These are phyloP conservation scores for Microchrysa polita DNA, from an alignment of 2,888 invertebrate species.

Conservation along the genomic window DNA sequence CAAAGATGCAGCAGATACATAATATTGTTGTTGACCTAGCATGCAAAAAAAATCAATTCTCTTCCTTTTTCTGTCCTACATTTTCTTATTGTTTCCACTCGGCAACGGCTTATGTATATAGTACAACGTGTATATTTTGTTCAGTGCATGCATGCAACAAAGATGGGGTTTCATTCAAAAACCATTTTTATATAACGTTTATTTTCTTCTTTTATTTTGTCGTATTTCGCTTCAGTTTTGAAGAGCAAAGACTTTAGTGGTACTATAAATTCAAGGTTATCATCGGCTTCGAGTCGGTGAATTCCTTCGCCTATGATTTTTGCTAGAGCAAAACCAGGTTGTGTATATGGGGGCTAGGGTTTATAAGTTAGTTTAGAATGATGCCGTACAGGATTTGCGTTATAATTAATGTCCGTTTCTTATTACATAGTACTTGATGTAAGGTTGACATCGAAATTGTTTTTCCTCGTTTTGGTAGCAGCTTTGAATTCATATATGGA, in stretches of 20 bases:
- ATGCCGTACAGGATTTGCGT: too few relatives aligned
- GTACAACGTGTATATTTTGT: neutral
- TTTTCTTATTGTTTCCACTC: conserved; percentile 16
- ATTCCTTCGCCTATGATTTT: too few relatives aligned
- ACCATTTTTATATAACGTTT: conserved; percentile 6
- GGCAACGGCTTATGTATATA: neutral
- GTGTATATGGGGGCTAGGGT: too few relatives aligned
- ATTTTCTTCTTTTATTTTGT: too few relatives aligned
- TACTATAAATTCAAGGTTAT: conserved; percentile 15
- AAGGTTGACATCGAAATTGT: too few relatives aligned
- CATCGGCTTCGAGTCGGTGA: too few relatives aligned
- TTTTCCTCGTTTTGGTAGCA: too few relatives aligned
- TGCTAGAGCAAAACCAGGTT: too few relatives aligned
- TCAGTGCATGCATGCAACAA: neutral
- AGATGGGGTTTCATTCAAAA: conserved; percentile 3
- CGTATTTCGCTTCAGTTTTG: conserved; percentile 12
- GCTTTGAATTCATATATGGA: too few relatives aligned
- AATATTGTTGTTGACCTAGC: conserved; percentile 26
- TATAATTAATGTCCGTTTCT: too few relatives aligned
- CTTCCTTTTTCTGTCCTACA: neutral
- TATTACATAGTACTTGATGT: too few relatives aligned
- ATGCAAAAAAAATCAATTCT: conserved; percentile 14
- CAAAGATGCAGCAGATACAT: neutral
- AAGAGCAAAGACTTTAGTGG: conserved; percentile 8
- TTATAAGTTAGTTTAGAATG: too few relatives aligned